Conservation (phyloP, 2,888 invertebrate species). For the Pemphredon lugubris region DNA sequence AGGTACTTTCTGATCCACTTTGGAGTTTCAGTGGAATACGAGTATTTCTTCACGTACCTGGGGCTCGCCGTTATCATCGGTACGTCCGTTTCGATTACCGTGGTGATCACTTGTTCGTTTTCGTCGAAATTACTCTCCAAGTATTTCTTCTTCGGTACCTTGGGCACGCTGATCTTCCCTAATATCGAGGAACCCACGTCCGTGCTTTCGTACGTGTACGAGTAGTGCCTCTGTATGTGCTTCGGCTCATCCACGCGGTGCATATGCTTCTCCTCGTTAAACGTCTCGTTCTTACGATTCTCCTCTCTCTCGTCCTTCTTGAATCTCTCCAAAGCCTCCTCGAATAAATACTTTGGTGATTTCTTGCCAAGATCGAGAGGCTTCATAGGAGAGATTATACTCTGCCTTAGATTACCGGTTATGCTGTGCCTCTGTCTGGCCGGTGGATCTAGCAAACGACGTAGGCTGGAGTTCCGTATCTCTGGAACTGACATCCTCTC, state of each 20-base stretch:
- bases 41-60: constrained; percentile 73
- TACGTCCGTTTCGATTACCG: constrained; percentile 76
- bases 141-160: constrained; percentile 73
- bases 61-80: constrained; percentile 73
- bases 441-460: constrained; percentile 75
- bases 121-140: constrained; percentile 78
- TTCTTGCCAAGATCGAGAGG: constrained; percentile 54
- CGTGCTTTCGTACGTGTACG: constrained; percentile 76
- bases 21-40: constrained; percentile 74
- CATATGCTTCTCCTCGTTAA: constrained; percentile 9
- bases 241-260: constrained; percentile 66
- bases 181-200: constrained; percentile 58
- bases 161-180: constrained; percentile 65
- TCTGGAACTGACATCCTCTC: constrained; percentile 78
- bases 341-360: constrained; percentile 53
- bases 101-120: constrained; percentile 77
- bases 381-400: constrained; percentile 55
- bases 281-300: constrained; percentile 48
- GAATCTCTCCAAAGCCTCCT: constrained; percentile 57
- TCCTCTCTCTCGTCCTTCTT: constrained; percentile 56
- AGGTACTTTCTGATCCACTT: constrained; percentile 77
- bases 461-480: constrained; percentile 75
- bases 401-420: constrained; percentile 70
- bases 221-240: constrained; percentile 76
- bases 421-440: constrained; percentile 76